These are phyloP conservation scores for Ericerus pela DNA, from an alignment of 1,140 invertebrate genomes.

Conservation along the genomic window DNA sequence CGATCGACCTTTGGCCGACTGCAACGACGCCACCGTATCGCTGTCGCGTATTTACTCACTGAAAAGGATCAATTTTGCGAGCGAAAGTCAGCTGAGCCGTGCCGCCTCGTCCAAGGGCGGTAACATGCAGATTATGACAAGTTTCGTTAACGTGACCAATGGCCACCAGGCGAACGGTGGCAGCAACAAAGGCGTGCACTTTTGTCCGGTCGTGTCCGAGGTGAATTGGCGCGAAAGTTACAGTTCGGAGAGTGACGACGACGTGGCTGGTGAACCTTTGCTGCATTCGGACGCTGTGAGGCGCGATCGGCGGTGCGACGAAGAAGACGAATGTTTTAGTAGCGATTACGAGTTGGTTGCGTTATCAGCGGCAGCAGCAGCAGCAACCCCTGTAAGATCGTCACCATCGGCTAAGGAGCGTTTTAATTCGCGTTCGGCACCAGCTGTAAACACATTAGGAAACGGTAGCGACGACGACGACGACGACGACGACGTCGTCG, in stretches of 20 bases:
- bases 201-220: constrained; percentile 53
- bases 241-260: constrained; percentile 11
- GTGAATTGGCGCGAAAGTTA: constrained; percentile 40
- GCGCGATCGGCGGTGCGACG: constrained; percentile 21
- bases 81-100: constrained; percentile 15
- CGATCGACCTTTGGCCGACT: constrained; percentile 21
- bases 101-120: constrained; percentile 19
- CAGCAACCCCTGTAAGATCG: neutral
- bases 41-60: constrained; percentile 21
- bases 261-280: neutral
- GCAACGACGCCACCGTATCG: constrained; percentile 18
- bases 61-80: constrained; percentile 21
- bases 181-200: constrained; percentile 39
- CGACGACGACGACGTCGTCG: constrained; percentile 26
- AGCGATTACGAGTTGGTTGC: neutral
- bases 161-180: constrained; percentile 18
- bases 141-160: constrained; percentile 27
- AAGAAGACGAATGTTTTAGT: neutral
- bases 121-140: constrained; percentile 26
- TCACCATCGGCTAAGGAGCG: neutral
- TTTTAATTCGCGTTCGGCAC: too few species aligned
- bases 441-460: constrained; percentile 22
- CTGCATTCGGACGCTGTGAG: too few species aligned
- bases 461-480: constrained; percentile 29
- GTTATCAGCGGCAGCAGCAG: too few species aligned